Base-by-base conservation (phyloP, 2,113 vertebrate genomes). In the Strix aluco region DNA sequence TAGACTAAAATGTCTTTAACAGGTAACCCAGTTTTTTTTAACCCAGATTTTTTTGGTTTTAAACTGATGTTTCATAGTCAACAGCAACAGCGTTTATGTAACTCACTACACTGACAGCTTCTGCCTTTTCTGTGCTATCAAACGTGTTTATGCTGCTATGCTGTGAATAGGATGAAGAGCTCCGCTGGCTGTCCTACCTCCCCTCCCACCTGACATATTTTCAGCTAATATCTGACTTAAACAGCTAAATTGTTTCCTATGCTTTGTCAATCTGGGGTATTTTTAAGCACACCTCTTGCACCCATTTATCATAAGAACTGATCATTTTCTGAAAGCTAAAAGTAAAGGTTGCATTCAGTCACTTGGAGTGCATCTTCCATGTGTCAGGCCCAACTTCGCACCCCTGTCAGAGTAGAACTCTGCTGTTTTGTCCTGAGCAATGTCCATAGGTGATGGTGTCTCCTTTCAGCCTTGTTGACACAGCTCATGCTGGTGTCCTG, bases 361-460 rank as follows among this genome's bases (percentile, higher is more conserved):
- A 10, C 46, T 29, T 22, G n/a, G 58, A 42, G n/a, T 36, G 6
- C 30, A 6, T 69, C 46, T 95, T 81, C 44, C 27, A 8, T 0
- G 0, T 59, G 36, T 80, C 20, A 47, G 38, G 34, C 47, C 40
- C 23, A 27, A 17, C 11, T 65, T 91, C 21, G 14, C 3, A 1
- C 30, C 46, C 6, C 14, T 93, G 32, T 57, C 47, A 23, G 70
- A 44, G 30, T 4, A 54, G 46, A 79, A 11, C 65, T 70, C 38
- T 49, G 51, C 36, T 74, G 21, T 81, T 92, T 13, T 67, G 22
- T 91, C 32, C 72, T 72, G n/a, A 49, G 23, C 17, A 12, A 38
- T 22, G 32, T 71, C 38, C 0, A 0, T 23, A 23, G 42, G 47
- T 79, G 52, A 26, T 1, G 5, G 17, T 92, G 36, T 89, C 52